Percentiles rank a stretch among this genome's conserved stretches.
Conservation (phyloP, 2,888 invertebrate species). For the Lepidocyrtoides sp. region DNA sequence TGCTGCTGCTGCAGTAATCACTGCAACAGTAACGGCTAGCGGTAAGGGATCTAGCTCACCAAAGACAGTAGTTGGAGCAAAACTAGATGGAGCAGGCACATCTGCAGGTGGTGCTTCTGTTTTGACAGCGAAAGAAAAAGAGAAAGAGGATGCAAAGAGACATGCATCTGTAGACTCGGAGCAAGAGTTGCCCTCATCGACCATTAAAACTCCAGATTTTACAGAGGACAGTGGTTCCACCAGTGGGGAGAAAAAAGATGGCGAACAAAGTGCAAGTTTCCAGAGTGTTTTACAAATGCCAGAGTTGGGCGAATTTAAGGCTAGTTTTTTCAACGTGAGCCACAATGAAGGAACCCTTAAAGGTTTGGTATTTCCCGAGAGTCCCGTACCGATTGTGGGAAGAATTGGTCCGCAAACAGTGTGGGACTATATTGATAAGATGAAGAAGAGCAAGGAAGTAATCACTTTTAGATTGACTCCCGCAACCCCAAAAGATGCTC, state of each 20-base stretch:
- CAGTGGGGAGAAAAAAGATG: conserved; percentile 61
- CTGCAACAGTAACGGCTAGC: not conserved
- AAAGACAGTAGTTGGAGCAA: not conserved
- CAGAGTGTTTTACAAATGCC: conserved; percentile 83
- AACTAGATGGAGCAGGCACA: not conserved
- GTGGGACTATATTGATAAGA: conserved; percentile 97
- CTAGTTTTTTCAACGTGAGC: conserved; percentile 81
- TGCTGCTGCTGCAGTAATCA: not conserved
- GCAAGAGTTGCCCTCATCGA: conserved; percentile 85
- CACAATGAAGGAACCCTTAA: conserved; percentile 79
- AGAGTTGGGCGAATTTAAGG: conserved; percentile 83
- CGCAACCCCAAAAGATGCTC: conserved; percentile 93
- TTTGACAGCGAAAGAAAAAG: not conserved
- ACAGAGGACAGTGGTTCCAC: conserved; percentile 72
- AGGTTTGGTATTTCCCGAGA: conserved; percentile 82
- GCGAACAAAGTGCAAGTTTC: conserved; percentile 65
- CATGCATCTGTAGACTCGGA: conserved; percentile 82
- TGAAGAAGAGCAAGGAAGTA: conserved; percentile 96
- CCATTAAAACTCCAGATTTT: conserved; percentile 85
- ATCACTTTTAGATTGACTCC: conserved; percentile 94
- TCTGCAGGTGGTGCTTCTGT: not conserved
- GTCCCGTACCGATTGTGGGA: conserved; percentile 91
- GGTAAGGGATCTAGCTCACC: not conserved
- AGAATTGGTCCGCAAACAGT: conserved; percentile 95
- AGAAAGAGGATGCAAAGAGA: conserved; percentile 19